Evolutionary conservation across 2,888 invertebrate species (phyloP), one percentile per base, ranked within the genome.

Genomic region (Ellobium chinense): DNA sequence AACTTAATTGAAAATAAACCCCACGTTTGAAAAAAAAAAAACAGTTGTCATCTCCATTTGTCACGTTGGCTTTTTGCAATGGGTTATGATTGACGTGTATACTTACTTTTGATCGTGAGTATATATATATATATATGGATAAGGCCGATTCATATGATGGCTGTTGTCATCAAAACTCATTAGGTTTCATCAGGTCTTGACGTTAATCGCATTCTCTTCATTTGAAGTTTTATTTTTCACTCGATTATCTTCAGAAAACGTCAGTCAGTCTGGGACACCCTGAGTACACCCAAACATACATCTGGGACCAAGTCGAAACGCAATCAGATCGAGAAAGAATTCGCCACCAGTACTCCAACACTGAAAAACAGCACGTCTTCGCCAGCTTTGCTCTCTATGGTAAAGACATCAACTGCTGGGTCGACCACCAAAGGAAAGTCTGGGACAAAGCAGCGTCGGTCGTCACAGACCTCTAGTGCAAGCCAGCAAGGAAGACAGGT

Each of bases 231-330:
- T 46, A 46, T 46, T 46, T 18, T 46, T 46, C 46, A 12, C 46
- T 46, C 9, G 7, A 46, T 46, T 60, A 14, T 29, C 24, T 73
- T 9, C 29, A 39, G 74, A 3, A 74, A 37, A 21, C 18, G 46
- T 5, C 12, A 62, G 14, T 29, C 62, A 12, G 34, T 85, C 54
- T 85, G 85, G 85, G 82, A 83, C 21, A 70, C 73, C 2, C 77
- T 85, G 24, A 85, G 85, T 66, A 66, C 78, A 2, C 85, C 85
- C 0, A 84, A 81, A 56, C 65, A 80, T 56, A 60, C 60, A 9
- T 82, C 83, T 7, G 72, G 36, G 54, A 73, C 76, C 0, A 69
- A 81, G 9, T 75, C 72, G n/a, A 81, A 83, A 27, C 58, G 85
- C 2, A 68, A 63, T 34, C 78, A 83, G 46, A 78, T 85, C 21